Percentiles rank a stretch among this genome's conserved stretches.
These are phyloP conservation scores for Drosophila simulans DNA, from an alignment of 1,140 invertebrate genomes.

Conservation along the genomic window DNA sequence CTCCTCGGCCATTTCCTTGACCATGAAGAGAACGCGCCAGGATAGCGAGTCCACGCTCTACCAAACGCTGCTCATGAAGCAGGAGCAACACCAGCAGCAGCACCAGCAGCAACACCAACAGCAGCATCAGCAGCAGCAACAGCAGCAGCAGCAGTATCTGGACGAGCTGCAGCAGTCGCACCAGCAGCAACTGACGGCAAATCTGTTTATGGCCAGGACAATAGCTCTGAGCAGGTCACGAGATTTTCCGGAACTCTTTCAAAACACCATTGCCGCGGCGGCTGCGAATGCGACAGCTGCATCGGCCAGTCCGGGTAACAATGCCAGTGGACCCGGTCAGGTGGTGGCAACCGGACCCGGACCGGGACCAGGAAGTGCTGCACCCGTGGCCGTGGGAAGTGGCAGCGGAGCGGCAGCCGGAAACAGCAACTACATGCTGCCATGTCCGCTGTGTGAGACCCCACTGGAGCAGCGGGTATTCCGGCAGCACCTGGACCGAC, in stretches of 20 bases:
- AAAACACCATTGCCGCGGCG: constrained; percentile 70
- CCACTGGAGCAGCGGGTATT: constrained; percentile 88
- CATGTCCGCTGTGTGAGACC: constrained; percentile 90
- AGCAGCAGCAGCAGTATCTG: constrained; percentile 85
- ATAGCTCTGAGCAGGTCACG: constrained; percentile 71
- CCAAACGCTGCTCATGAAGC: constrained; percentile 64
- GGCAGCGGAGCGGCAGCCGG: constrained; percentile 47
- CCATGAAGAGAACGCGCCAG: constrained; percentile 72
- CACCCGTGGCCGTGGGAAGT: constrained; percentile 39
- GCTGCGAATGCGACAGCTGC: constrained; percentile 78
- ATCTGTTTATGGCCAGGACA: constrained; percentile 80
- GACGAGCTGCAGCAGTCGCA: constrained; percentile 81
- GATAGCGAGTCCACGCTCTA: constrained; percentile 69
- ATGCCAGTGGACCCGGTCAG: constrained; percentile 48
- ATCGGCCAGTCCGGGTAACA: constrained; percentile 67
- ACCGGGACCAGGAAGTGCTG: constrained; percentile 29
- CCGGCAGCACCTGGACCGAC: constrained; percentile 90
- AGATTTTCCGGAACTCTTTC: constrained; percentile 76
- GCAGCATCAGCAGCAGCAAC: constrained; percentile 64
- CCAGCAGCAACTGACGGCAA: constrained; percentile 84
- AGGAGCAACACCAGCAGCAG: constrained; percentile 51
- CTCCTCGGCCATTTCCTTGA: constrained; percentile 79
- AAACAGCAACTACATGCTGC: constrained; percentile 84
- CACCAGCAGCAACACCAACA: constrained; percentile 50
- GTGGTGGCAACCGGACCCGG: constrained; percentile 30